Evolutionary conservation across 2,888 invertebrate genomes (phyloP), one percentile per base, ranked within the genome.

Genomic region (Drosophila kokeensis): DNA sequence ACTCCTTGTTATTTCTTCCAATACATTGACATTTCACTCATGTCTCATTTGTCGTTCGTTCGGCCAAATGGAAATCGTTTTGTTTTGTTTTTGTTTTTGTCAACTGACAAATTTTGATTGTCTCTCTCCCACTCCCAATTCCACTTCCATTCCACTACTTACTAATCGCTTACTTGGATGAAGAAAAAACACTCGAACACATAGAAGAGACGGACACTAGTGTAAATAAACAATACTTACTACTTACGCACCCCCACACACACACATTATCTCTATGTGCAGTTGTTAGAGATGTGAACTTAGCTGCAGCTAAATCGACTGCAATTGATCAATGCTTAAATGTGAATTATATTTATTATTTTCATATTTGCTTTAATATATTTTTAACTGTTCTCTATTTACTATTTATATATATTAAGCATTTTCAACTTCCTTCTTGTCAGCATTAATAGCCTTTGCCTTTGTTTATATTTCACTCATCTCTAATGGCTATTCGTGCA

Each of bases 81-180:
- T 80, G 84, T 72, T 74, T 74, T 67, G 42, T 42, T 57, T 30
- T 79, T 79, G 18, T 54, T 54, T 36, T 36, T 87, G 73, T 84
- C 81, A 85, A 87, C 75, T 85, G 85, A 87, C 82, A 87, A 89
- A 87, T 89, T 85, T 85, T 82, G 76, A 87, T 87, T 89, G 87
- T 79, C 70, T 79, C 48, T 65, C 50, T 69, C 68, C 48, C 49
- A 36, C 49, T 40, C 53, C 11, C 45, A 15, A 18, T 21, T 18
- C 27, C 30, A 27, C 55, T 30, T 49, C 18, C 65, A 54, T 34
- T 42, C 67, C 27, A 49, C 60, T n/a, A 40, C 55, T 49, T 40
- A 76, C 78, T 86, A 89, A 89, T 86, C 87, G 82, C 87, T 83
- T 81, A 77, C 77, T 89, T 84, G 45, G 8, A 45, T 8, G 24